Evolutionary conservation across 2,113 vertebrate genomes (phyloP), one percentile per base, ranked within the genome.

Genomic region (Microcebus lehilahytsara): DNA sequence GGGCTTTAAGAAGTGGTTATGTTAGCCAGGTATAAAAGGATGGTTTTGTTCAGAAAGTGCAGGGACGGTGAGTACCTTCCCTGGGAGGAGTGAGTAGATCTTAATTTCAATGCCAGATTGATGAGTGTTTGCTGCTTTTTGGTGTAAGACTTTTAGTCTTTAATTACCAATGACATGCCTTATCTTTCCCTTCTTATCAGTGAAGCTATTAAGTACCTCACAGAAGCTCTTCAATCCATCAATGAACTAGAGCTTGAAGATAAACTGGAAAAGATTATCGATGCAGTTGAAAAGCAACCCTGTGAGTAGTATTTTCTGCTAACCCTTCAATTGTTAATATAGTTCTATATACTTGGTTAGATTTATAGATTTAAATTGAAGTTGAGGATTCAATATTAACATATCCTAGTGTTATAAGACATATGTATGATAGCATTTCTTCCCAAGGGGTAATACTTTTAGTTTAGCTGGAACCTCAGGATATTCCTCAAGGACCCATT

Each of bases 221-320:
- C 98, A 1, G 99, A 99, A 97, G 98, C 98, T 93, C 98, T 99
- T 93, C 98, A 99, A 96, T 98, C 99, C 49, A 37, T 99, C 91
- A 98, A 0, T 97, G 98, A 99, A 78, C 95, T 93, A 62, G 99
- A 99, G 46, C 98, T 99, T 85, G 99, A 99, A 12, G 98, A 99
- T 96, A 81, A 98, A 30, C 98, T 99, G 88, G 99, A 99, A 98
- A 99, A 97, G 96, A 98, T 99, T 90, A 98, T 99, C 14, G 99
- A 99, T 97, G 98, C 99, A 0, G 98, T 99, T 86, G 99, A 99
- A 96, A 99, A 99, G 77, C 99, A 99, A 56, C 99, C 99, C 22
- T 97, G 99, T 99, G 96, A 98, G 99, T 99, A 96, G 51, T 32
- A 46, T 79, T 88, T 80, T 87, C 67, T 74, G 42, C 67, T 71